These are phyloP conservation scores for Tetheella fluctuosa DNA, from an alignment of 2,888 invertebrate species.

Conservation along the genomic window DNA sequence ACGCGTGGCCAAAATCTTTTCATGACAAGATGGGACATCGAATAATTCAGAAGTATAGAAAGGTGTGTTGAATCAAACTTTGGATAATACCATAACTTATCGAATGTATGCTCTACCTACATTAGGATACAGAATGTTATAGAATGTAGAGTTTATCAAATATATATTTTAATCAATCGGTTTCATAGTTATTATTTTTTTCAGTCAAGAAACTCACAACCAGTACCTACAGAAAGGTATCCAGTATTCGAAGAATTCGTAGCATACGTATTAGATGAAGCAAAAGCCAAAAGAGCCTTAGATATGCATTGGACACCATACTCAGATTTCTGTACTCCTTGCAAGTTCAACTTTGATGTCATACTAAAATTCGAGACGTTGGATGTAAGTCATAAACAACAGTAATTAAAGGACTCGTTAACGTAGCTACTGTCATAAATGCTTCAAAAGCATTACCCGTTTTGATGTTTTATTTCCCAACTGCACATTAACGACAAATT, in stretches of 20 bases:
- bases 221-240: constrained; percentile 80
- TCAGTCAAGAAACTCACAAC: constrained; percentile 55
- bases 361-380: constrained; percentile 93
- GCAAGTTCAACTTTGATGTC: constrained; percentile 91
- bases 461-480: constrained; percentile 13
- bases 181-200: constrained; percentile 16
- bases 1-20: constrained; percentile 91
- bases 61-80: constrained; percentile 63
- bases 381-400: constrained; percentile 80
- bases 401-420: background rate
- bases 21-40: constrained; percentile 91
- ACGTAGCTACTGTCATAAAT: constrained; percentile 1
- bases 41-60: constrained; percentile 90
- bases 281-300: constrained; percentile 84
- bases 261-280: constrained; percentile 89
- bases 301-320: constrained; percentile 97
- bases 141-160: too few relatives aligned
- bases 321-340: constrained; percentile 92
- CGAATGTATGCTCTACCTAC: too few relatives aligned
- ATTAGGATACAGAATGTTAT: too few relatives aligned
- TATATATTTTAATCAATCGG: too few relatives aligned
- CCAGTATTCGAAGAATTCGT: constrained; percentile 93
- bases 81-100: background rate
- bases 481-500: constrained; percentile 10
- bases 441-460: constrained; percentile 7